Percentiles rank a stretch among this genome's conserved stretches.
phyloP scores from a whole-genome alignment of 2,888 invertebrate species.

The Callosobruchus maculatus region DNA sequence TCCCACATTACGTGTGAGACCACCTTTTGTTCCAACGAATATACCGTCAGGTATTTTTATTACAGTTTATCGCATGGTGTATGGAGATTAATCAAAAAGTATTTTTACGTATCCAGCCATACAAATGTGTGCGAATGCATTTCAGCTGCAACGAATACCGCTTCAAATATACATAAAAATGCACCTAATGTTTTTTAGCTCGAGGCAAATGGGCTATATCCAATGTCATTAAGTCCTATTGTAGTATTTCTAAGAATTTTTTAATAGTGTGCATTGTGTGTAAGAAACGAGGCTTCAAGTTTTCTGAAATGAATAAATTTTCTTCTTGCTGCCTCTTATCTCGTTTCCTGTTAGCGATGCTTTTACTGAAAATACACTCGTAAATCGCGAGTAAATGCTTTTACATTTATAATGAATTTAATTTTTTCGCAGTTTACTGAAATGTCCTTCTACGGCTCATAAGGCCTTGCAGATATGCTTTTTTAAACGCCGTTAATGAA shows the following conservation, averaged over 20 bases:
- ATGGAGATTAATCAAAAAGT: background rate
- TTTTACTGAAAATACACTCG: constrained; percentile 28
- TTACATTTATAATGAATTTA: constrained; percentile 32
- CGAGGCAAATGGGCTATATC: constrained; percentile 8
- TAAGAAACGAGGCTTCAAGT: constrained; percentile 33
- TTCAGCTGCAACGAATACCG: background rate
- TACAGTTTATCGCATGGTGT: background rate
- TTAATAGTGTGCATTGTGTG: constrained; percentile 38
- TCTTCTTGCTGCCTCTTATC: constrained; percentile 34
- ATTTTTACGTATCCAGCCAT: background rate
- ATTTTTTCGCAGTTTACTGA: constrained; percentile 23
- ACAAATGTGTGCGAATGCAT: background rate
- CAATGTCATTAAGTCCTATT: constrained; percentile 37
- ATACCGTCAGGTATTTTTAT: background rate
- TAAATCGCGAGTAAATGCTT: constrained; percentile 30
- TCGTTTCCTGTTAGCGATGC: constrained; percentile 36
- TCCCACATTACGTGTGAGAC: constrained; percentile 8
- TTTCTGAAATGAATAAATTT: constrained; percentile 38
- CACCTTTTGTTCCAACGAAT: background rate
- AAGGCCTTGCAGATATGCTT: constrained; percentile 13
- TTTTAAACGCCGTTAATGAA: background rate
- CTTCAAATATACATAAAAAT: constrained; percentile 27
- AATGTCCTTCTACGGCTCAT: constrained; percentile 17
- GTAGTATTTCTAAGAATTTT: constrained; percentile 36
- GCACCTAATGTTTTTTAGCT: constrained; percentile 15